Evolutionary conservation across 2,797 vertebrate genomes (phyloP), one percentile per base, ranked within the genome.

Genomic region (Hippoglossus hippoglossus): DNA sequence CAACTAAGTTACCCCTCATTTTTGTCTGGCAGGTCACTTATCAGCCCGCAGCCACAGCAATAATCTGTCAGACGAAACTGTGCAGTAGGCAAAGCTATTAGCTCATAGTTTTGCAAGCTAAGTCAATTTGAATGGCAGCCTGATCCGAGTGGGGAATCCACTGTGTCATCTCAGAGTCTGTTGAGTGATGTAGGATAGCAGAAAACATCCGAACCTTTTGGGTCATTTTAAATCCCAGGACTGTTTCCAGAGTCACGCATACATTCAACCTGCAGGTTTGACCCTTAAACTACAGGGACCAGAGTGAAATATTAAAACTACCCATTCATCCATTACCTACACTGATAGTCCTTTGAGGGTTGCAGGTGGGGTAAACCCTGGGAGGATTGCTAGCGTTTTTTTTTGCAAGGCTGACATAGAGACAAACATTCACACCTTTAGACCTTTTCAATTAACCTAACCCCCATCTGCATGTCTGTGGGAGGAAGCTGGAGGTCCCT

Each of bases 21-120:
- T 58, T 51, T 72, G 59, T 49, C 25, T 65, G 25, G 11, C 47
- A 56, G 21, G 59, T 55, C 44, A 55, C 22, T 36, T n/a, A 31
- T 63, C 25, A 70, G 68, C 56, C 12, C n/a, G 11, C 6, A 25
- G 52, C 39, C 21, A 16, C 3, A 57, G 7, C 25, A 51, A 36
- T 25, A 13, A 60, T 64, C 16, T 51, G 39, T 50, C 26, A 55
- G 49, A 63, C 13, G 15, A 49, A 61, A 65, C 28, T 7, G 1
- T 16, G 10, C 56, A 28, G 51, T 53, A 57, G 41, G 24, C 21
- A 55, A 47, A 9, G 10, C 34, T 31, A 24, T 51, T 63, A n/a
- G 47, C 47, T 49, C 47, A 19, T n/a, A 49, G 47, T 49, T 26
- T 63, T 63, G 44, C 34, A 47, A 57, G 52, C 11, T 21, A 31